These are phyloP conservation scores for Strix uralensis DNA, from an alignment of 2,113 vertebrate genomes.

Conservation along the genomic window DNA sequence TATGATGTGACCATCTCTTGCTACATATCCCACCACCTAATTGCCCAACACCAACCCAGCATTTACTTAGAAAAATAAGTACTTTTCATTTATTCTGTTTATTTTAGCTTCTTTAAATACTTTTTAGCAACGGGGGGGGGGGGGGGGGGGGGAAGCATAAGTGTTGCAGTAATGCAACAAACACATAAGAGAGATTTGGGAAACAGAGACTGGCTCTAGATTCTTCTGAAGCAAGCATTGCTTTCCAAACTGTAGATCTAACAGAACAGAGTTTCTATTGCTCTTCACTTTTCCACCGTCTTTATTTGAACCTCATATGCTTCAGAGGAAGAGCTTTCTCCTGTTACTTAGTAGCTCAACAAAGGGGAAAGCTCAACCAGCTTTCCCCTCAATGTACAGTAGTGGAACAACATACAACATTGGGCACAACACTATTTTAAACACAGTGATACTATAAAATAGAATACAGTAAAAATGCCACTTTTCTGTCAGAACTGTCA, in stretches of 20 bases:
- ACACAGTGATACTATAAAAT: neutral
- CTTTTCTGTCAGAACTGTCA: neutral
- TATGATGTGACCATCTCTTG: neutral
- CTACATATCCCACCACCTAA: neutral
- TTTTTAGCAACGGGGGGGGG: neutral
- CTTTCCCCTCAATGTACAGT: neutral
- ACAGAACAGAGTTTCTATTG: neutral
- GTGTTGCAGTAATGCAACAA: neutral
- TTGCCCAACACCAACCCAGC: neutral
- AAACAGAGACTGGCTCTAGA: neutral
- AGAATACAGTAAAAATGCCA: neutral
- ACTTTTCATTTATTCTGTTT: neutral
- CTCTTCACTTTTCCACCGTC: neutral
- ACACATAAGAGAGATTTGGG: neutral
- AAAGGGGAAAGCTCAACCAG: neutral
- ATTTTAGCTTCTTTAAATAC: neutral
- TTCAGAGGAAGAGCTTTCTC: neutral
- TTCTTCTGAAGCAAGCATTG: neutral
- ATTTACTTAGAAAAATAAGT: neutral
- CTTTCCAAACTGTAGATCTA: neutral
- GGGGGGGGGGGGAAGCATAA: neutral
- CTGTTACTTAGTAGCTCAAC: neutral
- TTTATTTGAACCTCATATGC: neutral
- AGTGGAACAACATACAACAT: neutral
- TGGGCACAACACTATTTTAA: neutral